Evolutionary conservation across 2,113 vertebrate genomes (phyloP).

Genomic region (Xyliphius kryptos): DNA sequence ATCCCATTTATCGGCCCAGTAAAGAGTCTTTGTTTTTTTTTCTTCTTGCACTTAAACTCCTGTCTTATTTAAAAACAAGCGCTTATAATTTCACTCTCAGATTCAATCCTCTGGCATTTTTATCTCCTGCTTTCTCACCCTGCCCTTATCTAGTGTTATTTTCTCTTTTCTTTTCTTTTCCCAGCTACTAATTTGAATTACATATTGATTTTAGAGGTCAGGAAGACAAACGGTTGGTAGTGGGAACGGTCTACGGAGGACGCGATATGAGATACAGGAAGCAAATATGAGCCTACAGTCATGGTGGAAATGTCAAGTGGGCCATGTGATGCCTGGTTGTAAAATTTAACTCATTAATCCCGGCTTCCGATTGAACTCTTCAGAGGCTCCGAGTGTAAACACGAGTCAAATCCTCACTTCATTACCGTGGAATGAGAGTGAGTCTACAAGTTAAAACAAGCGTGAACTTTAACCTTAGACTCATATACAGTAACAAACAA

Average conservation of each 20-base stretch:
- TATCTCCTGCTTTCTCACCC: constrained; percentile 12
- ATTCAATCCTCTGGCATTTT: constrained; percentile 25
- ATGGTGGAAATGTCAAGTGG: constrained; percentile 35
- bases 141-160: constrained; percentile 23
- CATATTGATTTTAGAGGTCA: constrained; percentile 44
- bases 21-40: no score
- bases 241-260: constrained; percentile 38
- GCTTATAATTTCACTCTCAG: constrained; percentile 13
- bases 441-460: no score
- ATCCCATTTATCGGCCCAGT: no score
- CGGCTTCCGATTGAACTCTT: constrained; percentile 24
- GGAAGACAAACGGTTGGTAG: constrained; percentile 43
- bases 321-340: constrained; percentile 20
- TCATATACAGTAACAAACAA: no score
- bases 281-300: constrained; percentile 29
- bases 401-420: no score
- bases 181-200: constrained; percentile 43
- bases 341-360: constrained; percentile 33
- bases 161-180: no score
- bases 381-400: no score
- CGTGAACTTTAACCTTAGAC: no score
- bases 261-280: constrained; percentile 32
- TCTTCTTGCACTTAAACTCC: neutral
- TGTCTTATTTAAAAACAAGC: constrained; percentile 16
- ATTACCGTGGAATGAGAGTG: no score